phyloP scores from a whole-genome alignment of 2,888 invertebrate genomes.

The Smittia aterrima region DNA sequence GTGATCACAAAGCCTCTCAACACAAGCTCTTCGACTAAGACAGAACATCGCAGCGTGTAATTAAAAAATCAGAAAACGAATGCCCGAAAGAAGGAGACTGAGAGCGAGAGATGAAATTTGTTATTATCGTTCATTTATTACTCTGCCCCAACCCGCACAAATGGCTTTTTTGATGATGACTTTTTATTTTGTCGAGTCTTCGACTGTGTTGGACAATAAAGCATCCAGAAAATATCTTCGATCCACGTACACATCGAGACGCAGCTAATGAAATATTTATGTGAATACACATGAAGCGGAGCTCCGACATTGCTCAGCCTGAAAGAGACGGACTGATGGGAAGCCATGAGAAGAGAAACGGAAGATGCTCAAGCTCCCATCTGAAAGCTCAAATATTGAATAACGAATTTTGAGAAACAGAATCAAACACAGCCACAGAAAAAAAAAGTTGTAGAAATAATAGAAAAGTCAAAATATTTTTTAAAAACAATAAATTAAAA shows the following conservation, averaged over 20 bases:
- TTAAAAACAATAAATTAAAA: constrained; percentile 3
- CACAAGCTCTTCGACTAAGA: too few species aligned
- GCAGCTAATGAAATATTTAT: constrained; percentile 17
- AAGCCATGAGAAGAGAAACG: not conserved
- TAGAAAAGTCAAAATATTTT: constrained; percentile 18
- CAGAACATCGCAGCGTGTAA: not conserved
- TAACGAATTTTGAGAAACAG: constrained; percentile 19
- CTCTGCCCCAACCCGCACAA: constrained; percentile 22
- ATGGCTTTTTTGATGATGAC: constrained; percentile 28
- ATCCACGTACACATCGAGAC: not conserved
- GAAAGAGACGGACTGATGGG: not conserved
- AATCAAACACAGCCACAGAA: not conserved
- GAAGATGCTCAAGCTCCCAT: not conserved
- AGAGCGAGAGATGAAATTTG: constrained; percentile 33
- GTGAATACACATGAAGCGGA: not conserved
- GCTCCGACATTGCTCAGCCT: not conserved
- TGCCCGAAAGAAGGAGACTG: too few species aligned
- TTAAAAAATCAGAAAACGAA: not conserved
- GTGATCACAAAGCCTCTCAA: too few species aligned
- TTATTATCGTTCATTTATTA: constrained; percentile 37
- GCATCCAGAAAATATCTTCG: constrained; percentile 19
- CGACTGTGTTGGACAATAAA: constrained; percentile 6
- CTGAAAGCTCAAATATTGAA: constrained; percentile 29
- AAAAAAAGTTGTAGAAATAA: not conserved
- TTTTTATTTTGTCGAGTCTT: not conserved